A percentile compares a stretch with the other conserved stretches of the same genome.
Conservation (phyloP, 2,797 vertebrate genomes). For the Benthosema pterotum region DNA sequence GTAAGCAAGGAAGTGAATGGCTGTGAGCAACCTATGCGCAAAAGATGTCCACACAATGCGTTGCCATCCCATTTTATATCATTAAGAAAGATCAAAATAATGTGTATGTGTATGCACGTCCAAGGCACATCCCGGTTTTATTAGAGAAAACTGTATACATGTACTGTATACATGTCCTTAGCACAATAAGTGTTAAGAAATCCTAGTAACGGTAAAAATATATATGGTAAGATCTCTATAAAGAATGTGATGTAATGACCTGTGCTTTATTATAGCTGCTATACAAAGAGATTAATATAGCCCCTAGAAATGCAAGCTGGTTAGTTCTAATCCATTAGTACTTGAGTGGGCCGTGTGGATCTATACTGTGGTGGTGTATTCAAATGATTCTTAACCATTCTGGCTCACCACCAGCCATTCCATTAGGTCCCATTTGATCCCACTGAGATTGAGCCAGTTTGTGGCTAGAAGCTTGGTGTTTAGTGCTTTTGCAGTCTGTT, state of each 20-base stretch:
- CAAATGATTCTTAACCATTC: slow-evolving; percentile 44
- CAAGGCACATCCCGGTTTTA: no score
- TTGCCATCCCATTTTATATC: no score
- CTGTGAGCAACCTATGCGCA: no score
- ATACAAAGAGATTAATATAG: slow-evolving; percentile 24
- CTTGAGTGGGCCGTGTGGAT: slow-evolving; percentile 20
- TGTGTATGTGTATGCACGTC: no score
- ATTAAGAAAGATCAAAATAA: no score
- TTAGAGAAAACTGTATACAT: no score
- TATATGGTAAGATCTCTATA: no score
- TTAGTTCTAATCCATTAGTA: background rate
- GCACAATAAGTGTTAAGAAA: no score
- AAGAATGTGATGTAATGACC: no score
- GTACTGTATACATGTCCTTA: no score
- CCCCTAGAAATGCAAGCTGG: slow-evolving; percentile 20
- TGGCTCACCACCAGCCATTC: slow-evolving; percentile 64
- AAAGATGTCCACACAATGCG: no score
- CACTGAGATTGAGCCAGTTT: slow-evolving; percentile 47
- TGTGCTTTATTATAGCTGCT: background rate
- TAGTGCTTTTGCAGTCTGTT: background rate
- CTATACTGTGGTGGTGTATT: slow-evolving; percentile 45
- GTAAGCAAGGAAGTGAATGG: no score
- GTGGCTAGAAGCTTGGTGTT: background rate
- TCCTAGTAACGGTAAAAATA: background rate
- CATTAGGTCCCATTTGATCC: slow-evolving; percentile 54